These are phyloP conservation scores for Dreissena polymorpha DNA, from an alignment of 1,140 invertebrate species.

Conservation along the genomic window DNA sequence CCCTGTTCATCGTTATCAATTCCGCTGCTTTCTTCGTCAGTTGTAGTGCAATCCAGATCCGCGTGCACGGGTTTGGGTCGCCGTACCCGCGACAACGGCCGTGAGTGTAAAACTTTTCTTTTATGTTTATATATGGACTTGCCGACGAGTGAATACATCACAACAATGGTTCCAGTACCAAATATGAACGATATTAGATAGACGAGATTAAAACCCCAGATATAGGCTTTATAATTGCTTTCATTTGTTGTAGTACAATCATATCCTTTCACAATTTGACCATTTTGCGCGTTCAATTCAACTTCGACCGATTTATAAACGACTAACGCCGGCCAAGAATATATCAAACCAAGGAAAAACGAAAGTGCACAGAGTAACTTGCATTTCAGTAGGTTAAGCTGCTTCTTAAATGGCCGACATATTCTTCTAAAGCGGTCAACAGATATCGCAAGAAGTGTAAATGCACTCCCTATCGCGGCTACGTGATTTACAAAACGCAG, in stretches of 20 bases:
- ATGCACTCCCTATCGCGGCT: constrained; percentile 46
- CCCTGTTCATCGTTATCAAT: too few relatives aligned
- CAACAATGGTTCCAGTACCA: background rate
- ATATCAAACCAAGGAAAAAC: background rate
- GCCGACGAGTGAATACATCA: constrained; percentile 16
- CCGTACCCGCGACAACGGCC: background rate
- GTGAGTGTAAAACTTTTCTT: background rate
- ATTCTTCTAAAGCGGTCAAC: constrained; percentile 61
- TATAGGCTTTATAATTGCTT: background rate
- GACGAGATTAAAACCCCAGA: constrained; percentile 3
- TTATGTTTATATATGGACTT: background rate
- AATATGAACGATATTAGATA: constrained; percentile 11
- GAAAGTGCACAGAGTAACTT: constrained; percentile 10
- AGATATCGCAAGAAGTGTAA: constrained; percentile 56
- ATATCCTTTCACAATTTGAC: background rate
- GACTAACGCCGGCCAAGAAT: constrained; percentile 15
- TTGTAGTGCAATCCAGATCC: background rate
- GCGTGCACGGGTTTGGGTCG: background rate
- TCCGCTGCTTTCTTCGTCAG: background rate
- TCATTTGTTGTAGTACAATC: constrained; percentile 19
- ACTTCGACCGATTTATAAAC: constrained; percentile 10
- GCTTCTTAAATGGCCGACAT: constrained; percentile 56
- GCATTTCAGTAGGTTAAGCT: constrained; percentile 25
- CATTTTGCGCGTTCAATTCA: background rate
- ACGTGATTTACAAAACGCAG: constrained; percentile 52